Evolutionary conservation across 2,888 invertebrate genomes (phyloP).

Genomic region (Watsonalla cultraria): DNA sequence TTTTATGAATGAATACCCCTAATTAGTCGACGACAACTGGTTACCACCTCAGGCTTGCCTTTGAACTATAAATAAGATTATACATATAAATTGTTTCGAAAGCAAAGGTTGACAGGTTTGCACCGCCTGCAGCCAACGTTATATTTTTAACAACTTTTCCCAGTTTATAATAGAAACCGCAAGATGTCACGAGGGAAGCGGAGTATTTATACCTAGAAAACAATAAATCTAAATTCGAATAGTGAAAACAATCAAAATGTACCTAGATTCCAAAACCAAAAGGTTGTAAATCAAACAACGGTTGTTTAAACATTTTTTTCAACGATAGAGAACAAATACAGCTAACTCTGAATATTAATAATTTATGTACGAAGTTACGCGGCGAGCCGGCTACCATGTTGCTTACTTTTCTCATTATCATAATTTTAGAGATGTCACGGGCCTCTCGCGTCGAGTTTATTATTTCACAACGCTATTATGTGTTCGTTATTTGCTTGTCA

Average conservation of each 20-base stretch:
- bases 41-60: too few relatives aligned
- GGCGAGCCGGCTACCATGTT: conserved; percentile 41
- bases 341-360: conserved; percentile 36
- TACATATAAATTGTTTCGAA: conserved; percentile 19
- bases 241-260: too few relatives aligned
- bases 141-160: conserved; percentile 12
- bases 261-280: too few relatives aligned
- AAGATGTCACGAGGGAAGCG: conserved; percentile 32
- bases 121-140: conserved; percentile 24
- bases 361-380: conserved; percentile 48
- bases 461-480: conserved; percentile 35
- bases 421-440: conserved; percentile 49
- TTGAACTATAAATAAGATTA: not conserved
- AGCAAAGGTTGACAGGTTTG: conserved; percentile 34
- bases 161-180: conserved; percentile 35
- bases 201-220: too few relatives aligned
- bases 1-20: too few relatives aligned
- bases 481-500: conserved; percentile 25
- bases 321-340: conserved; percentile 14
- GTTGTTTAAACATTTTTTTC: conserved; percentile 7
- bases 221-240: too few relatives aligned
- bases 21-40: too few relatives aligned
- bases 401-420: conserved; percentile 54
- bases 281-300: conserved; percentile 5
- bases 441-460: conserved; percentile 37